Conservation (phyloP, 2,113 vertebrate genomes). For the Aptenodytes forsteri region DNA sequence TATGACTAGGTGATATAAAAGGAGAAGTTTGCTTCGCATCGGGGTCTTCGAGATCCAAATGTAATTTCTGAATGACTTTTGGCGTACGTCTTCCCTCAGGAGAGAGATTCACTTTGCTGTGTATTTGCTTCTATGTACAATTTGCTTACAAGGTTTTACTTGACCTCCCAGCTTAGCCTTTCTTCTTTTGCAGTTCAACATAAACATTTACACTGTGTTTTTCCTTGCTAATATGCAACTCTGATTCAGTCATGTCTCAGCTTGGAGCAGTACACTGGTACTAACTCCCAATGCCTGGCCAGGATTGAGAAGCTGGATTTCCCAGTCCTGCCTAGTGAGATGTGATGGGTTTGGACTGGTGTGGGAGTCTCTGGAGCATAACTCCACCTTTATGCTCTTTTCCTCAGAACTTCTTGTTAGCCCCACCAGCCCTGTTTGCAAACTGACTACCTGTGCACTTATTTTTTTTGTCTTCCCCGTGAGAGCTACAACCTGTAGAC, state of each 20-base stretch:
- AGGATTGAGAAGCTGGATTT: background rate
- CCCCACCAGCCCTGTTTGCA: background rate
- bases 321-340: background rate
- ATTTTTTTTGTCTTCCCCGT: background rate
- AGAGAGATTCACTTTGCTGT: background rate
- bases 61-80: background rate
- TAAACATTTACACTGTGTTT: background rate
- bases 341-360: background rate
- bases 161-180: background rate
- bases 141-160: background rate
- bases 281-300: background rate
- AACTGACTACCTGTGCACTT: background rate
- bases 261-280: background rate
- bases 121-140: background rate
- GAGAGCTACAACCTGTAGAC: background rate
- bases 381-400: accelerated
- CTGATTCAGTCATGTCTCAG: background rate
- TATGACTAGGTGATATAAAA: background rate
- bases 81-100: background rate
- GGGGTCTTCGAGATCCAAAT: background rate
- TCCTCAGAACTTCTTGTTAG: background rate
- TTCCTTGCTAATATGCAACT: background rate
- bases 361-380: background rate
- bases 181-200: background rate
- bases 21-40: accelerated